Percentiles rank a stretch among this genome's conserved stretches.
Evolutionary conservation across 2,113 vertebrate species (phyloP).

Genomic region (Chrysemys picta): DNA sequence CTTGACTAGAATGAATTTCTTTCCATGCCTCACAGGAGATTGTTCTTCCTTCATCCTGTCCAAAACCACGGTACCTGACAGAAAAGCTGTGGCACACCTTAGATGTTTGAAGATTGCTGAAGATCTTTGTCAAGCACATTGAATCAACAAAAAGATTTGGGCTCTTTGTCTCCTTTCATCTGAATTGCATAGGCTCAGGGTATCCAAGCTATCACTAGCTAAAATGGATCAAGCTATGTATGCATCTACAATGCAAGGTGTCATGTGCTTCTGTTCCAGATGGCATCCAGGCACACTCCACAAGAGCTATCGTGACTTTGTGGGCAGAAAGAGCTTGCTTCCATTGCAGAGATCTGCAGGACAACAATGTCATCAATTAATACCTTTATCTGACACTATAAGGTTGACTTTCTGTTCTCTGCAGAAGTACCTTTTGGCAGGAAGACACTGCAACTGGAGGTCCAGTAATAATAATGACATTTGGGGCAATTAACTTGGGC

Average conservation of each 20-base stretch:
- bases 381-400: background rate
- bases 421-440: background rate
- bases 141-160: background rate
- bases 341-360: background rate
- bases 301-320: background rate
- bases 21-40: background rate
- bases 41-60: background rate
- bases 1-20: background rate
- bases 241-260: too few species aligned
- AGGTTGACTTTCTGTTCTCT: background rate
- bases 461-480: background rate
- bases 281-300: background rate
- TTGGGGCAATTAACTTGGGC: background rate
- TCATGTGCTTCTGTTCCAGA: background rate
- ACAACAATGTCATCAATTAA: background rate
- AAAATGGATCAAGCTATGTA: background rate
- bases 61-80: background rate
- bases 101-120: background rate
- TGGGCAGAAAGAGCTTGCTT: background rate
- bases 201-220: background rate
- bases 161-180: background rate
- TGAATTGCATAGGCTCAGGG: background rate
- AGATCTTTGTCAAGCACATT: background rate
- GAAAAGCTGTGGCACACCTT: background rate
- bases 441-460: background rate